Conservation (phyloP, 2,113 vertebrate species). For the Bufo gargarizans region DNA sequence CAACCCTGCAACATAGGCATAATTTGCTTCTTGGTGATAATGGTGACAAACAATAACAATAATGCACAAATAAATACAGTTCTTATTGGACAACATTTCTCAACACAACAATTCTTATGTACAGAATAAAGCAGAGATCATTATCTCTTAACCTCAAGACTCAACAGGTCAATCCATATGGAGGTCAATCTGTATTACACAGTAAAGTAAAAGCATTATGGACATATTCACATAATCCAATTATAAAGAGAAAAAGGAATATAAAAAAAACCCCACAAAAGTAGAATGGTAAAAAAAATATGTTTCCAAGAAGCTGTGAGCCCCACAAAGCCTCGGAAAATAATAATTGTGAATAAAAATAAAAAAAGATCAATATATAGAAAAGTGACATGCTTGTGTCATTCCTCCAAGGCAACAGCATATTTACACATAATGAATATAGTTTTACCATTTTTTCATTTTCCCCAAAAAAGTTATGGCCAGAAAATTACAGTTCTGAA, state of each 20-base stretch:
- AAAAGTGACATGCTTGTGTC: not conserved
- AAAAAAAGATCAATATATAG: not conserved
- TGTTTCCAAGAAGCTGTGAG: not conserved
- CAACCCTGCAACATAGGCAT: conserved; percentile 21
- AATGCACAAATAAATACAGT: conserved; percentile 11
- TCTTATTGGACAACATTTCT: not conserved
- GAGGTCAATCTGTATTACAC: not conserved
- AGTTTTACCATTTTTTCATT: not conserved
- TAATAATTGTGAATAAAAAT: not conserved
- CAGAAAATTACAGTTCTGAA: not conserved
- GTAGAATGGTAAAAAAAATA: not conserved
- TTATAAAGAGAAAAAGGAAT: not conserved
- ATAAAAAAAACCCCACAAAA: not conserved
- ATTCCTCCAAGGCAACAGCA: not conserved
- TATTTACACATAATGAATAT: not conserved
- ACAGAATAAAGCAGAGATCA: not conserved
- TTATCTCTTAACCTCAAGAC: not conserved
- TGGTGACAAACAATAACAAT: conserved; percentile 1
- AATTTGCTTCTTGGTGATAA: not conserved
- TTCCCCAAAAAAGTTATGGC: not conserved
- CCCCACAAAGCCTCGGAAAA: not conserved
- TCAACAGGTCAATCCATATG: not conserved
- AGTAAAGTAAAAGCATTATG: not conserved
- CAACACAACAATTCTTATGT: not conserved
- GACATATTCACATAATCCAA: not conserved